These are phyloP conservation scores for Pteropus alecto DNA, from an alignment of 2,113 vertebrate species.

Conservation along the genomic window DNA sequence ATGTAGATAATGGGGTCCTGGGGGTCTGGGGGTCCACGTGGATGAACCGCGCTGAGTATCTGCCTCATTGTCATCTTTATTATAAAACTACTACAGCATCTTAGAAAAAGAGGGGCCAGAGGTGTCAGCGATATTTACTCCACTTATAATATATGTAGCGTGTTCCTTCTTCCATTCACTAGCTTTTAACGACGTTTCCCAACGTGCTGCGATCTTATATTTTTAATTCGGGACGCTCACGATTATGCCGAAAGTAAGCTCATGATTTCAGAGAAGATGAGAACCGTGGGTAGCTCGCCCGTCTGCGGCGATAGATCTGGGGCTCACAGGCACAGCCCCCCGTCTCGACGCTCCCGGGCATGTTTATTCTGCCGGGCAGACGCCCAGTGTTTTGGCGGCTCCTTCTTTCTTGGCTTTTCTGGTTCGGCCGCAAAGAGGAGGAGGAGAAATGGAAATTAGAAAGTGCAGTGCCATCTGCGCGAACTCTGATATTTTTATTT, in stretches of 20 bases:
- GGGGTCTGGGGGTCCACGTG: too few relatives aligned
- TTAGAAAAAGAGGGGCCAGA: not conserved
- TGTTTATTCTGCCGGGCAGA: rapidly evolving
- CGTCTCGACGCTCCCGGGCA: not conserved
- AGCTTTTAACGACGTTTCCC: too few relatives aligned
- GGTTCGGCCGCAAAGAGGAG: rapidly evolving
- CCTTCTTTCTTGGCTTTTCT: not conserved
- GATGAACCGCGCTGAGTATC: too few relatives aligned
- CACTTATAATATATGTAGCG: not conserved
- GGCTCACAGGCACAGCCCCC: too few relatives aligned
- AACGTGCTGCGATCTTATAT: rapidly evolving
- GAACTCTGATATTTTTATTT: not conserved
- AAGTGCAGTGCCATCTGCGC: not conserved
- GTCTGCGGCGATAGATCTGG: too few relatives aligned
- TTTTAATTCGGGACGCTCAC: not conserved
- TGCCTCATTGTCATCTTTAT: too few relatives aligned
- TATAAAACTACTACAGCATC: too few relatives aligned
- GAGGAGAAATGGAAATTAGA: not conserved
- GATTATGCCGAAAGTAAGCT: too few relatives aligned
- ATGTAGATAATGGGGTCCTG: too few relatives aligned
- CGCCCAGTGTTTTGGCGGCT: rapidly evolving
- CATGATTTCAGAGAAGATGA: not conserved
- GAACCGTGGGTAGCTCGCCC: too few relatives aligned
- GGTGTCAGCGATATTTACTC: not conserved
- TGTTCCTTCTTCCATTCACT: not conserved